Conservation (phyloP, 2,797 vertebrate species). For the Synaphobranchus kaupii region DNA sequence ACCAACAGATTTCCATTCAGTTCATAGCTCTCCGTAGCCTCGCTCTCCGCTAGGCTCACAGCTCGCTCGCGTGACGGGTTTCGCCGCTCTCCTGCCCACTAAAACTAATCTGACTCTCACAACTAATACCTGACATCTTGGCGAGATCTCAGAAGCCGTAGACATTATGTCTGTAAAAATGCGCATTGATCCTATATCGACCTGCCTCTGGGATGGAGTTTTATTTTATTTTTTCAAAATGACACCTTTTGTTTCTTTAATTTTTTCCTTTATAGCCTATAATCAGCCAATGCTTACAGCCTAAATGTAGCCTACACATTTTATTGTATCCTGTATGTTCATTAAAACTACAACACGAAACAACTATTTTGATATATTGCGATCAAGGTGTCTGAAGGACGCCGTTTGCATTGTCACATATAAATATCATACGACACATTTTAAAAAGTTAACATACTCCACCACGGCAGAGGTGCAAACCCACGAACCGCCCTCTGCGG, state of each 20-base stretch:
- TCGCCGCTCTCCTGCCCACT: slow-evolving; percentile 70
- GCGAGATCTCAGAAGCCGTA: slow-evolving; percentile 70
- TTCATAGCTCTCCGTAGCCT: slow-evolving; percentile 24
- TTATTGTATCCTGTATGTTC: slow-evolving; percentile 12
- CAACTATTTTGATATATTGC: background rate
- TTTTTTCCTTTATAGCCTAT: slow-evolving; percentile 17
- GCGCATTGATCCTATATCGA: slow-evolving; percentile 66
- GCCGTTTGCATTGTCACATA: slow-evolving; percentile 5
- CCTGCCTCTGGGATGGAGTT: slow-evolving; percentile 45
- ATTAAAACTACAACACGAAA: background rate
- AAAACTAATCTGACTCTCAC: slow-evolving; percentile 78
- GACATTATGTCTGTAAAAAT: slow-evolving; percentile 73
- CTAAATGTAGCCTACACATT: background rate
- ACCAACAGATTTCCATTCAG: slow-evolving; percentile 77
- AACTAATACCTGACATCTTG: slow-evolving; percentile 81
- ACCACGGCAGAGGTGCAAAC: slow-evolving; percentile 22
- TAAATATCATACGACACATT: background rate
- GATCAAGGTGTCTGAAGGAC: background rate
- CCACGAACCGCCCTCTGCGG: slow-evolving; percentile 23
- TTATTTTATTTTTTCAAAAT: slow-evolving; percentile 30
- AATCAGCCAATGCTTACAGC: background rate
- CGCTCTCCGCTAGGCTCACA: slow-evolving; percentile 66
- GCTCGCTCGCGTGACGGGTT: slow-evolving; percentile 60
- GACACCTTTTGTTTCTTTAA: slow-evolving; percentile 27
- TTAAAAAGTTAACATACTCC: slow-evolving; percentile 3